Percentiles rank a stretch among this genome's conserved stretches.
Evolutionary conservation across 2,113 vertebrate genomes (phyloP).

Genomic region (Coregonus clupeaformis): DNA sequence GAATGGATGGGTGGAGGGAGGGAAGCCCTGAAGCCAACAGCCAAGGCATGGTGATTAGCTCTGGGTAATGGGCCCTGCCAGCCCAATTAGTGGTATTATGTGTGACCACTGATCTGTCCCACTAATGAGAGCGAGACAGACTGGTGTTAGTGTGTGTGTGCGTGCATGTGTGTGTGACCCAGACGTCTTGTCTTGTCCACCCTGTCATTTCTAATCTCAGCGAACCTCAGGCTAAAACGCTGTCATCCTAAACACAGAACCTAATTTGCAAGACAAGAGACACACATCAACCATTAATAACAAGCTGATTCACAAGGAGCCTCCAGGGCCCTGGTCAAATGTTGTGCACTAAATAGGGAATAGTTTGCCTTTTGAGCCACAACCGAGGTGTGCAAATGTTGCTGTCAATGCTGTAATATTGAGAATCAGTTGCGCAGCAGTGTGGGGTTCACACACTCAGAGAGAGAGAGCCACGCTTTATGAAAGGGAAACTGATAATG

Average conservation of each 20-base stretch:
- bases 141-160: background rate
- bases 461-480: too few species aligned
- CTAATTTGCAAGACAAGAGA: conserved; percentile 45
- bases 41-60: conserved; percentile 64
- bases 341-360: too few species aligned
- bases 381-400: too few species aligned
- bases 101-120: conserved; percentile 61
- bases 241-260: conserved; percentile 44
- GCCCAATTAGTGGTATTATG: conserved; percentile 67
- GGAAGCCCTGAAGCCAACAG: conserved; percentile 29
- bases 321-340: too few species aligned
- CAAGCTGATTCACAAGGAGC: too few species aligned
- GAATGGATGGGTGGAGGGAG: background rate
- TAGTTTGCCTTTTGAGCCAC: too few species aligned
- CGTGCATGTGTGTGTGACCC: conserved; percentile 23
- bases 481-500: too few species aligned
- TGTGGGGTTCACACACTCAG: background rate
- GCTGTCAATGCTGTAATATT: too few species aligned
- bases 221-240: conserved; percentile 32
- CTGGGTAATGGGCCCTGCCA: conserved; percentile 68
- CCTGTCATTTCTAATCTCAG: conserved; percentile 61
- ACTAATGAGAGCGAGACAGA: conserved; percentile 61
- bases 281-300: conserved; percentile 37
- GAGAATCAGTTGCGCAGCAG: conserved; percentile 21
- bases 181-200: conserved; percentile 32